Evolutionary conservation across 2,113 vertebrate species (phyloP).

Genomic region (Pterocles orientalis): DNA sequence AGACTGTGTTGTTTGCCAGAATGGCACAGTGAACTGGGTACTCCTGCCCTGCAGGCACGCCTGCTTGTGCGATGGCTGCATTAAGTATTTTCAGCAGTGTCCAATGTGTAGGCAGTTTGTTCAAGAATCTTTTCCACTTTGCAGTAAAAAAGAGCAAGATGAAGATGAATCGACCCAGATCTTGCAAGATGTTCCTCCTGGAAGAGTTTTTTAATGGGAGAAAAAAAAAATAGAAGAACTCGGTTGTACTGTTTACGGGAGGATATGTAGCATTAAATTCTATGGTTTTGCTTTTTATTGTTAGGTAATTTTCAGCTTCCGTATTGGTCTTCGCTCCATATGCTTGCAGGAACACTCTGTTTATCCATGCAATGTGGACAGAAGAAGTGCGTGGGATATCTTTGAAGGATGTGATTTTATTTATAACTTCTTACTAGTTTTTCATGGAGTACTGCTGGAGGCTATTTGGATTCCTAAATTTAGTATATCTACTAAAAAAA

Average conservation of each 20-base stretch:
- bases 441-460: not conserved
- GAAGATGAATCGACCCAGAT: not conserved
- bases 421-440: constrained; percentile 37
- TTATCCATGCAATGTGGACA: not conserved
- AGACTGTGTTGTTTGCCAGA: constrained; percentile 97
- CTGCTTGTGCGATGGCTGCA: constrained; percentile 88
- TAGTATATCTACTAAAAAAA: constrained; percentile 10
- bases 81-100: constrained; percentile 88
- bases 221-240: not conserved
- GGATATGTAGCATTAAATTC: not conserved
- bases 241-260: constrained; percentile 26
- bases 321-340: not conserved
- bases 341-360: not conserved
- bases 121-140: constrained; percentile 86
- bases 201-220: not conserved
- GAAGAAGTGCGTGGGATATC: not conserved
- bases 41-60: constrained; percentile 93
- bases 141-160: constrained; percentile 69
- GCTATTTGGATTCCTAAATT: constrained; percentile 7
- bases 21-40: constrained; percentile 88
- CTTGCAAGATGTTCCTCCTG: not conserved
- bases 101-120: constrained; percentile 94
- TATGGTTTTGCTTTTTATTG: not conserved
- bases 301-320: constrained; percentile 41
- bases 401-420: constrained; percentile 45